phyloP scores from a whole-genome alignment of 2,797 vertebrate genomes.

The Pseudomugil tenellus region DNA sequence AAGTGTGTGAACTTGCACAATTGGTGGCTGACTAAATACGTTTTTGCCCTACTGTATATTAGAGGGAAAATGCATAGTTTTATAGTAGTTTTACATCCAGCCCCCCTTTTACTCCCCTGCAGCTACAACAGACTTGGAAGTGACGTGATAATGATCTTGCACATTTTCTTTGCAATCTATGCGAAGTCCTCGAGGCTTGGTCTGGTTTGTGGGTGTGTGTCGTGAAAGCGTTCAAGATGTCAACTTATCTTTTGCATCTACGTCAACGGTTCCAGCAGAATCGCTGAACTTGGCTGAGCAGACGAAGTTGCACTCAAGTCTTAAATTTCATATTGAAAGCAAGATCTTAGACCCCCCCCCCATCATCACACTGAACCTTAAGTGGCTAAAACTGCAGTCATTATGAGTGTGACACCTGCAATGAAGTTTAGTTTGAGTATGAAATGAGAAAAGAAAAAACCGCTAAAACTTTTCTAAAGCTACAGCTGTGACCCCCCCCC shows the following conservation, averaged over 20 bases:
- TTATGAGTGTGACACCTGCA: background rate
- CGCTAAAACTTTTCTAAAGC: background rate
- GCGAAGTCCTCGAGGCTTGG: conserved; percentile 44
- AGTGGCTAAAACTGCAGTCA: background rate
- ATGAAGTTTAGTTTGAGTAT: background rate
- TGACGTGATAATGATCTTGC: conserved; percentile 67
- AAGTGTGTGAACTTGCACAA: too few relatives aligned
- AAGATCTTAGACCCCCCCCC: conserved; percentile 2
- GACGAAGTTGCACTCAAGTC: background rate
- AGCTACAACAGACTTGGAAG: conserved; percentile 38
- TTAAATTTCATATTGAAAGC: conserved; percentile 13
- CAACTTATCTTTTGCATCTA: conserved; percentile 30
- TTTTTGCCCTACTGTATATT: too few relatives aligned
- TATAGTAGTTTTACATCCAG: too few relatives aligned
- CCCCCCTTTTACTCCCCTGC: background rate
- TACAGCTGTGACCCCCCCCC: background rate
- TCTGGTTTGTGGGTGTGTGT: conserved; percentile 42
- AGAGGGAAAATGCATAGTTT: conserved; percentile 20
- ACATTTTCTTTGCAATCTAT: conserved; percentile 40
- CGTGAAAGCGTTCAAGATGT: conserved; percentile 60
- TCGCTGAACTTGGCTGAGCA: conserved; percentile 11
- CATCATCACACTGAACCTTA: background rate
- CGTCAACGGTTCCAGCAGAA: conserved; percentile 34
- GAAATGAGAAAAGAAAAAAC: background rate
- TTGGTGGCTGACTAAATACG: too few relatives aligned